A percentile compares a stretch with the other conserved stretches of the same genome.
These are phyloP conservation scores for Suricata suricatta DNA, from an alignment of 2,113 vertebrate genomes.

Conservation along the genomic window DNA sequence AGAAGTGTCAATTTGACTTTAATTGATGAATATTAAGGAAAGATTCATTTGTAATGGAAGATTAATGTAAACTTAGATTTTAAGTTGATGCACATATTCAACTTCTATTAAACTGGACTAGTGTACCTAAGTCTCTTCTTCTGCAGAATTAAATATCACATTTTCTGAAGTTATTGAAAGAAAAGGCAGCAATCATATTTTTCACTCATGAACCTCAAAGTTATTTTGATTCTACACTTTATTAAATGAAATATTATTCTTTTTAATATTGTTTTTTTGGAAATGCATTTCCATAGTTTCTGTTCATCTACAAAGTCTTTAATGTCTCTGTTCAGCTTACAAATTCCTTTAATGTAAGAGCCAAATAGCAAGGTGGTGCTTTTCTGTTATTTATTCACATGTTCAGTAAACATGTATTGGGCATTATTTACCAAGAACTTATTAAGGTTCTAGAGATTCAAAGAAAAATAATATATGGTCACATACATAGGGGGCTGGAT, in stretches of 20 bases:
- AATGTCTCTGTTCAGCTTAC: background rate
- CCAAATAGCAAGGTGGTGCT: background rate
- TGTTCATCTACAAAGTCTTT: background rate
- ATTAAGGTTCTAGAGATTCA: background rate
- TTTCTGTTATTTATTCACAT: background rate
- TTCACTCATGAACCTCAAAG: background rate
- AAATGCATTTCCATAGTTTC: background rate
- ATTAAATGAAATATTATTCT: background rate
- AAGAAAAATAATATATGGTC: background rate
- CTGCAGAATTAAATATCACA: background rate
- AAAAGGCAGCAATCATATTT: background rate
- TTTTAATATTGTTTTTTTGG: background rate
- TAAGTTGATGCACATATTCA: conserved; percentile 3
- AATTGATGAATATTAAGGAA: conserved; percentile 2
- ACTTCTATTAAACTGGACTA: background rate
- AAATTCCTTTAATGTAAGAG: background rate
- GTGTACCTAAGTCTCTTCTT: background rate
- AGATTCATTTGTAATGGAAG: conserved; percentile 5
- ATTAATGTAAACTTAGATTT: background rate
- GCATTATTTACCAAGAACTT: background rate
- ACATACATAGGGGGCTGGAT: background rate
- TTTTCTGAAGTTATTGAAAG: background rate
- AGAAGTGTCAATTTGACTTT: conserved; percentile 64
- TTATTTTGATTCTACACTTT: background rate
- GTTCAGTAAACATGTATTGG: background rate